Evolutionary conservation across 2,797 vertebrate genomes (phyloP).

Genomic region (Dicrostonyx torquatus): DNA sequence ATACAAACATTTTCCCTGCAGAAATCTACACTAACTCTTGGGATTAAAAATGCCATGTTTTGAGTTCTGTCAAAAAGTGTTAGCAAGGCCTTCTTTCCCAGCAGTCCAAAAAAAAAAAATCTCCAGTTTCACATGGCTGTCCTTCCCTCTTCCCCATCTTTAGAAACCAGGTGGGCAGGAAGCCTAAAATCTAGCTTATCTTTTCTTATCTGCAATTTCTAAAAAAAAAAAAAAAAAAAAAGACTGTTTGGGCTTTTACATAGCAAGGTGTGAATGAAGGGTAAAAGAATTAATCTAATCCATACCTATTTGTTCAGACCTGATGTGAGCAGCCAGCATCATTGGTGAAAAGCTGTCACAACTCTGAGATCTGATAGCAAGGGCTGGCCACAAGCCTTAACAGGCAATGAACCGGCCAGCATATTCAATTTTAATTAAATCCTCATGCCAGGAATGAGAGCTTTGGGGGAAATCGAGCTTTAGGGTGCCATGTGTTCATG

Average conservation of each 20-base stretch:
- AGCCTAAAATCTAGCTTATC: constrained; percentile 31
- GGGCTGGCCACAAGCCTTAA: constrained; percentile 52
- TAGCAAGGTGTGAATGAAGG: constrained; percentile 28
- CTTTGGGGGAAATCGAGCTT: constrained; percentile 22
- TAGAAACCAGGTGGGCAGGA: neutral
- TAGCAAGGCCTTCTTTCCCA: neutral
- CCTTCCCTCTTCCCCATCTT: neutral
- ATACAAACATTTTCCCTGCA: neutral
- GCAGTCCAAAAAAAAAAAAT: neutral
- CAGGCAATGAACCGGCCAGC: neutral
- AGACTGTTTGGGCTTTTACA: neutral
- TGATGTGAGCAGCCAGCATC: constrained; percentile 44
- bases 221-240: constrained; percentile 23
- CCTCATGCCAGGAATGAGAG: constrained; percentile 60
- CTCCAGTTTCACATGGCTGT: neutral
- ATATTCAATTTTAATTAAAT: constrained; percentile 77
- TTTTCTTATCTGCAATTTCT: constrained; percentile 41
- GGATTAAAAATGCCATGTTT: constrained; percentile 28
- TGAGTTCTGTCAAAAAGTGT: constrained; percentile 30
- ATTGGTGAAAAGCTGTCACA: constrained; percentile 40
- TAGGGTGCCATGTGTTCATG: constrained; percentile 56
- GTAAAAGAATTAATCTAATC: constrained; percentile 21
- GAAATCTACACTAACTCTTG: constrained; percentile 6
- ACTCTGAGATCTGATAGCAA: constrained; percentile 61
- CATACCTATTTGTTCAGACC: constrained; percentile 10